A percentile compares a stretch with the other conserved stretches of the same genome.
These are phyloP conservation scores for Bufo gargarizans DNA, from an alignment of 2,113 vertebrate genomes.

Conservation along the genomic window DNA sequence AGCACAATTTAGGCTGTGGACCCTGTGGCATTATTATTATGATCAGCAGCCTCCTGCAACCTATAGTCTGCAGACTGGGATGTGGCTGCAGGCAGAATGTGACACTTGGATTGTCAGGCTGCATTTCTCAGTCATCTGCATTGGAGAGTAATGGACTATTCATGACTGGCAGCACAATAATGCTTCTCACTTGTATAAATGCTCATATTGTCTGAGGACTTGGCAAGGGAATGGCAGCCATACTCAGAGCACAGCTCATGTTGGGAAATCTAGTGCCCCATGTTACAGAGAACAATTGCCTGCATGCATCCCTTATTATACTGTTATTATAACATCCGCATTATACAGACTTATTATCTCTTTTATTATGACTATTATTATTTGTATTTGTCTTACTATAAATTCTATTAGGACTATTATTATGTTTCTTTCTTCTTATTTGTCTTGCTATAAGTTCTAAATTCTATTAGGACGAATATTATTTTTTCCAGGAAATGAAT, in stretches of 20 bases:
- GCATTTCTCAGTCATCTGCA: constrained; percentile 28
- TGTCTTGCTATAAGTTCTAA: no score
- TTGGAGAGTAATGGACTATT: constrained; percentile 36
- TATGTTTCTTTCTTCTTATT: no score
- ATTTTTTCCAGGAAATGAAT: neutral
- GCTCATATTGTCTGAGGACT: constrained; percentile 39
- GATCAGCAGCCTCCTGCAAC: neutral
- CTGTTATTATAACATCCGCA: neutral
- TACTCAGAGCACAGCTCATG: neutral
- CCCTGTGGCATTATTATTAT: neutral
- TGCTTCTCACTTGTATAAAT: constrained; percentile 47
- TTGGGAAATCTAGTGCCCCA: neutral
- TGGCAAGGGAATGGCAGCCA: constrained; percentile 28
- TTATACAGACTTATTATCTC: no score
- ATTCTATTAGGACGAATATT: neutral
- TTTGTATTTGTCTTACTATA: no score
- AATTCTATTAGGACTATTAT: no score
- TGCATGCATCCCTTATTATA: neutral
- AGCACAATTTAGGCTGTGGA: neutral
- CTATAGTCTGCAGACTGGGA: constrained; percentile 8
- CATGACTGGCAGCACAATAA: constrained; percentile 36
- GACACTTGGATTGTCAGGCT: neutral
- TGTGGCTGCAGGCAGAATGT: constrained; percentile 18
- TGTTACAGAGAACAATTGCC: neutral
- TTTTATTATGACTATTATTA: no score